These are phyloP conservation scores for Cygnus buccinator DNA, from an alignment of 2,113 vertebrate species.

Conservation along the genomic window DNA sequence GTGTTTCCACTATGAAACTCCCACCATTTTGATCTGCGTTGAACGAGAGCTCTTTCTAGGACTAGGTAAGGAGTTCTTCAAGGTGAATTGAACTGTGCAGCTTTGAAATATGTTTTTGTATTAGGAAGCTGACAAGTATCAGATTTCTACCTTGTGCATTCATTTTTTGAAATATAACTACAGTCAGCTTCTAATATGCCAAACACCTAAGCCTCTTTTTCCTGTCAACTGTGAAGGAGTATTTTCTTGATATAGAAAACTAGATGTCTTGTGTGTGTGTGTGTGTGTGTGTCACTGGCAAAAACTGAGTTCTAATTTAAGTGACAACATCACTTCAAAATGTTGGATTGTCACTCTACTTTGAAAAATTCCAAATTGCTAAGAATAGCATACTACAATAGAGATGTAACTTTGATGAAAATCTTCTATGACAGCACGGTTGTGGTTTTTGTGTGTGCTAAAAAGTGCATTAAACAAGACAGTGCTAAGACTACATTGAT, in stretches of 20 bases:
- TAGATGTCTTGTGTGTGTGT: not conserved
- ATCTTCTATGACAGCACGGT: rapidly evolving
- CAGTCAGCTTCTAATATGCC: not conserved
- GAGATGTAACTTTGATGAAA: not conserved
- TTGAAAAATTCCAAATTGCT: not conserved
- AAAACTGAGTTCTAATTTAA: not conserved
- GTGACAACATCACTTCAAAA: not conserved
- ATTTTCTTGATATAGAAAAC: not conserved
- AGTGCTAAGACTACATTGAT: not conserved
- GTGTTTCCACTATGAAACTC: not conserved
- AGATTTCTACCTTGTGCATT: not conserved
- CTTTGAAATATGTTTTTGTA: slow-evolving; percentile 32
- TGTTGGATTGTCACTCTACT: not conserved
- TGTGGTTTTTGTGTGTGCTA: not conserved
- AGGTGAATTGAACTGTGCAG: not conserved
- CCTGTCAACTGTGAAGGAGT: not conserved
- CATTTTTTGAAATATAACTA: slow-evolving; percentile 24
- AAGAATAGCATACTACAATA: not conserved
- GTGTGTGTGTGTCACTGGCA: not conserved
- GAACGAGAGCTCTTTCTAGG: not conserved
- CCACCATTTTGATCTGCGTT: not conserved
- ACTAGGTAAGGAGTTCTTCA: not conserved
- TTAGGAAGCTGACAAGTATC: slow-evolving; percentile 1
- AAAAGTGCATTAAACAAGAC: not conserved
- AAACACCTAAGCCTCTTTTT: not conserved